These are phyloP conservation scores for Eupristina koningsbergeri DNA, from an alignment of 1,140 invertebrate genomes.

Conservation along the genomic window DNA sequence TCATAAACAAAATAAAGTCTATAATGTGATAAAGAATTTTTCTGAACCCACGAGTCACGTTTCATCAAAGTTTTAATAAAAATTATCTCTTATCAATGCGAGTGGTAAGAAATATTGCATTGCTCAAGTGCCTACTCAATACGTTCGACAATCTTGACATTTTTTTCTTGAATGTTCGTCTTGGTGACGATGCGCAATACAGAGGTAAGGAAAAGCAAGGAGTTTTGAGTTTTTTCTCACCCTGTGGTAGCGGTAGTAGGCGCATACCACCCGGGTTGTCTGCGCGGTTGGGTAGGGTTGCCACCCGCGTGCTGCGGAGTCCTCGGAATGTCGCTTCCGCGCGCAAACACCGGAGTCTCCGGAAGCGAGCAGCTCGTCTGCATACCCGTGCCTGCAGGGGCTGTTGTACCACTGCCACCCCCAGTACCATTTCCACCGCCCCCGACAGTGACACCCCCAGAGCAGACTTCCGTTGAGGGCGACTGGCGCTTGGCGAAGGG, in stretches of 20 bases:
- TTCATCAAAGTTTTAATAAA: no score
- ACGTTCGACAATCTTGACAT: no score
- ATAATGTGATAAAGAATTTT: no score
- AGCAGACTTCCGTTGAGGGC: conserved; percentile 72
- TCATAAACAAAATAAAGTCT: no score
- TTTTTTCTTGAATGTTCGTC: no score
- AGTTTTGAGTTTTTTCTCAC: conserved; percentile 53
- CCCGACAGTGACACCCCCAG: no score
- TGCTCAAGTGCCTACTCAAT: no score
- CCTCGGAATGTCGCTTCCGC: conserved; percentile 84
- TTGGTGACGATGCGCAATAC: no score
- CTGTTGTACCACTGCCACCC: conserved; percentile 54
- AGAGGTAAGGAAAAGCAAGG: no score
- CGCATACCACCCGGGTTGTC: conserved; percentile 71
- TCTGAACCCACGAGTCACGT: no score
- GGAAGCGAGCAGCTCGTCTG: conserved; percentile 87
- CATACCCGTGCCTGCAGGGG: conserved; percentile 72
- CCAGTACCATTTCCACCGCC: conserved; percentile 72
- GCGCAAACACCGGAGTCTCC: conserved; percentile 87
- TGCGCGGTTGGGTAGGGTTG: conserved; percentile 66
- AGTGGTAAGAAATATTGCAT: no score
- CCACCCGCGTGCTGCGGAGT: conserved; percentile 77
- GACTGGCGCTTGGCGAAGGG: conserved; percentile 72
- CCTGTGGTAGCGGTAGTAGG: conserved; percentile 70
- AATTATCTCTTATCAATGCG: no score